Percentiles rank a stretch among this genome's conserved stretches.
Conservation (phyloP, 2,888 invertebrate genomes). For the Phymatocera aterrima region DNA sequence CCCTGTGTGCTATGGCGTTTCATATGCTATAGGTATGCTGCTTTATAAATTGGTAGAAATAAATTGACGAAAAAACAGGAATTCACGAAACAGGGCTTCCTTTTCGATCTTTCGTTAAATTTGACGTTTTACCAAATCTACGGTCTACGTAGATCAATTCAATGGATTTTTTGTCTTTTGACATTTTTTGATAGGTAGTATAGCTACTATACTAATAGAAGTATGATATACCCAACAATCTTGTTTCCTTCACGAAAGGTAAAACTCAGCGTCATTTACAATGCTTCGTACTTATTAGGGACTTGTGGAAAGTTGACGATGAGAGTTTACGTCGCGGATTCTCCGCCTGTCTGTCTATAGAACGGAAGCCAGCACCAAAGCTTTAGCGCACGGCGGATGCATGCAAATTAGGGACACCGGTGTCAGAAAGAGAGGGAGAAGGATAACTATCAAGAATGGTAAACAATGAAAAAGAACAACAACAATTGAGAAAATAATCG, state of each 20-base stretch:
- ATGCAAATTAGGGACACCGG: slow-evolving; percentile 29
- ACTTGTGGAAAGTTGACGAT: slow-evolving; percentile 6
- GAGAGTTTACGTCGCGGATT: background rate
- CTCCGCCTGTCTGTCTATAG: background rate
- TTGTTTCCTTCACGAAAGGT: background rate
- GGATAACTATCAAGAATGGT: no score
- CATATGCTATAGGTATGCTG: background rate
- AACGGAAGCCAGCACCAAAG: slow-evolving; percentile 12
- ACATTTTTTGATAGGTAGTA: no score
- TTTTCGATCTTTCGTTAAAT: no score
- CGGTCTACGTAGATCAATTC: no score
- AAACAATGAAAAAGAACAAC: background rate
- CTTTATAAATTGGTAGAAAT: no score
- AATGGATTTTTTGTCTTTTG: background rate
- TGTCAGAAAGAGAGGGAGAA: slow-evolving; percentile 1
- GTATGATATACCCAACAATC: background rate
- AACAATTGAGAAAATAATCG: background rate
- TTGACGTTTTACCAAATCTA: no score
- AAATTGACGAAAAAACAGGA: no score
- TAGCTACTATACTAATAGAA: no score
- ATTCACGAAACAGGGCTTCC: no score
- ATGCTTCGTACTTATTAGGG: no score
- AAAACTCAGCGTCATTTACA: background rate
- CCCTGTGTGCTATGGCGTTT: background rate
- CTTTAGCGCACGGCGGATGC: slow-evolving; percentile 11